A percentile compares a stretch with the other conserved stretches of the same genome.
phyloP scores from a whole-genome alignment of 2,113 vertebrate species.

The Gymnobelideus leadbeateri region DNA sequence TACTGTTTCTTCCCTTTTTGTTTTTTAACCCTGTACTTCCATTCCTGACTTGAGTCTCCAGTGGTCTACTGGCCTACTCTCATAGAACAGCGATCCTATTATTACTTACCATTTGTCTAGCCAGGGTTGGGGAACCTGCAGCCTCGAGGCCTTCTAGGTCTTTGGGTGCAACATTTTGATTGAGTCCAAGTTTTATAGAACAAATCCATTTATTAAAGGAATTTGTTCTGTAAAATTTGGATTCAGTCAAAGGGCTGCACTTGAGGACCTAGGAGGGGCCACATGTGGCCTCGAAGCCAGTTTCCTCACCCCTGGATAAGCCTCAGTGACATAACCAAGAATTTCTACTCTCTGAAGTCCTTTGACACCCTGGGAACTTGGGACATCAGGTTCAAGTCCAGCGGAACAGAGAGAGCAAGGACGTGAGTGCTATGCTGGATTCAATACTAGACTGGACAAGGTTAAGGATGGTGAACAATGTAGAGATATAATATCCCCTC shows the following conservation, averaged over 20 bases:
- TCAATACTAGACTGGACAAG: background rate
- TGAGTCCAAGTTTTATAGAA: too few species aligned
- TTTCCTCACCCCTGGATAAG: background rate
- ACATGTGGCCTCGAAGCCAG: too few species aligned
- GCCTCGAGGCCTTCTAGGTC: too few species aligned
- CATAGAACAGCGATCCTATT: background rate
- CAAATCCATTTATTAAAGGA: too few species aligned
- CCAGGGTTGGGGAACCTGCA: too few species aligned
- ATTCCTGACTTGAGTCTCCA: background rate
- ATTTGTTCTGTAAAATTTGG: too few species aligned
- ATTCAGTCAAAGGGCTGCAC: too few species aligned
- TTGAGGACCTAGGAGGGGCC: too few species aligned
- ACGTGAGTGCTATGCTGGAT: background rate
- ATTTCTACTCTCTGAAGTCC: background rate
- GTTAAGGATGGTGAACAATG: background rate
- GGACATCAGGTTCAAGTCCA: background rate
- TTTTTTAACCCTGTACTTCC: background rate
- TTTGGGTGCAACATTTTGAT: too few species aligned
- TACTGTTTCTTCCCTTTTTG: background rate
- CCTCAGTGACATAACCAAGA: background rate
- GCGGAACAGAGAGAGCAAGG: background rate
- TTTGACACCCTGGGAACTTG: background rate
- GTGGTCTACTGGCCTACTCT: background rate
- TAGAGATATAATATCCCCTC: background rate
- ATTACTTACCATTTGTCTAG: background rate